These are phyloP conservation scores for Cydia fagiglandana DNA, from an alignment of 1,140 invertebrate species.

Conservation along the genomic window DNA sequence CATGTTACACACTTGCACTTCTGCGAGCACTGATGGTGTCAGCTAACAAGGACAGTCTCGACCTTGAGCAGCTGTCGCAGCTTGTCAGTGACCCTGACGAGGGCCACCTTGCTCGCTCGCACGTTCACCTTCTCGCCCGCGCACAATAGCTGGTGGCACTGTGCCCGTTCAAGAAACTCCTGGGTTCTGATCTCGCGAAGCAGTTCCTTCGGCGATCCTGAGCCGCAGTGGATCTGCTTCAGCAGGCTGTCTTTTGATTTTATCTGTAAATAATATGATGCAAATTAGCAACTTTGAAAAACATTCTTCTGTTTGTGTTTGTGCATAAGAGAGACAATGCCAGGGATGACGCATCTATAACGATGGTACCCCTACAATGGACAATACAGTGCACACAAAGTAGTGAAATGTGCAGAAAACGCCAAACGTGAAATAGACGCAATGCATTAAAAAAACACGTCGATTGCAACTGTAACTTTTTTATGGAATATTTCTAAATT, in stretches of 20 bases:
- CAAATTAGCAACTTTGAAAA: no score
- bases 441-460: no score
- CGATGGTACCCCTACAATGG: no score
- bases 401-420: no score
- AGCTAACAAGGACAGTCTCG: constrained; percentile 82
- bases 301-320: no score
- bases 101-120: constrained; percentile 88
- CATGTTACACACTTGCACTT: constrained; percentile 15
- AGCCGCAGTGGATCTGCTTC: constrained; percentile 81
- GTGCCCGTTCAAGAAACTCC: constrained; percentile 89
- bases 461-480: no score
- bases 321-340: no score
- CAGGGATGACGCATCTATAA: no score
- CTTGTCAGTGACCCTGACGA: constrained; percentile 89
- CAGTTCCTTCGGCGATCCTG: constrained; percentile 81
- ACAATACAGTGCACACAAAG: no score
- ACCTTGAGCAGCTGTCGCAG: constrained; percentile 86
- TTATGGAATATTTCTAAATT: no score
- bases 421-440: no score
- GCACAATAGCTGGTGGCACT: constrained; percentile 87
- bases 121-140: constrained; percentile 88
- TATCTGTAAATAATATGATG: constrained; percentile 74
- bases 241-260: constrained; percentile 87
- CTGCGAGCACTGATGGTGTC: constrained; percentile 51
- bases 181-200: constrained; percentile 86